Percentiles rank a stretch among this genome's conserved stretches.
These are phyloP conservation scores for Chalcosyrphus nemorum DNA, from an alignment of 2,888 invertebrate genomes.

Conservation along the genomic window DNA sequence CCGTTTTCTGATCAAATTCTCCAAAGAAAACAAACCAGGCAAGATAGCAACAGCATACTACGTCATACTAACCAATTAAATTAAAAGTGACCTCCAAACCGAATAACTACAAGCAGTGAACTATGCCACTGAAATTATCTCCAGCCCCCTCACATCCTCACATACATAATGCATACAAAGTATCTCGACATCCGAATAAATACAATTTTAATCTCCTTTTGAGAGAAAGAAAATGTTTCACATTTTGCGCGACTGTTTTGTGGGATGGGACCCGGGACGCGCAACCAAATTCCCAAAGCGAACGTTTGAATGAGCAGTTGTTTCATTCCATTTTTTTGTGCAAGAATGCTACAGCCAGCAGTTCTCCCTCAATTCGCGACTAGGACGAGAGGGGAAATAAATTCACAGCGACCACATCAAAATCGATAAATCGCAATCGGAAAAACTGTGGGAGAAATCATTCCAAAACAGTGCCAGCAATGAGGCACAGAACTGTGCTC, in stretches of 20 bases:
- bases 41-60: not conserved
- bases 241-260: conserved; percentile 15
- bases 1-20: too few relatives aligned
- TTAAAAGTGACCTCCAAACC: not conserved
- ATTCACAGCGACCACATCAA: conserved; percentile 15
- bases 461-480: too few relatives aligned
- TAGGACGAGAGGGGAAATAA: too few relatives aligned
- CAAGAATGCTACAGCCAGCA: too few relatives aligned
- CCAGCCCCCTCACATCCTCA: not conserved
- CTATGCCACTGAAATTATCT: not conserved
- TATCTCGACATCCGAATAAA: not conserved
- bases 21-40: too few relatives aligned
- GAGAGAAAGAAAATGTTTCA: conserved; percentile 14
- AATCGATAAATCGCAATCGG: conserved; percentile 59
- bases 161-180: not conserved
- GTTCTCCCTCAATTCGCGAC: too few relatives aligned
- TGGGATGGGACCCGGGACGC: not conserved
- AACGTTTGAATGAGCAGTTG: not conserved
- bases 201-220: conserved; percentile 26
- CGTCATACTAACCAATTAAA: not conserved
- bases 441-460: conserved; percentile 51
- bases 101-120: not conserved
- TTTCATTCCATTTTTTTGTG: too few relatives aligned
- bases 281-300: conserved; percentile 13
- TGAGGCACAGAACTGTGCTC: conserved; percentile 2